Evolutionary conservation across 2,888 invertebrate genomes (phyloP).

Genomic region (Corbicula japonica): DNA sequence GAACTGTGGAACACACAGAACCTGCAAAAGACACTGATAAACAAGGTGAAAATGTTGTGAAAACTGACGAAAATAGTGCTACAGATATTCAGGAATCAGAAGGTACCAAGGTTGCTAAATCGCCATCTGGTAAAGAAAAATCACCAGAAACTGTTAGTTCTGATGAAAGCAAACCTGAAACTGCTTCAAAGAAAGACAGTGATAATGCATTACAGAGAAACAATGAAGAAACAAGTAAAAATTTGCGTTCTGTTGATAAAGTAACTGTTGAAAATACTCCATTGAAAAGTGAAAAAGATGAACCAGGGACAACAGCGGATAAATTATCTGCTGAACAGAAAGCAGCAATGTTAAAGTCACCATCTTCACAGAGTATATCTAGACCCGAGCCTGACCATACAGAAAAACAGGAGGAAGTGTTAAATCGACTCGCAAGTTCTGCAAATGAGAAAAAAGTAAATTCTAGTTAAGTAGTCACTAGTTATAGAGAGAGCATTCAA

Average conservation of each 20-base stretch:
- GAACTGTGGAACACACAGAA: too few relatives aligned
- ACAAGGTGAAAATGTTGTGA: background rate
- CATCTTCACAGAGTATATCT: conserved; percentile 61
- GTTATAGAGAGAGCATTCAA: too few relatives aligned
- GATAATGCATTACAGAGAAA: background rate
- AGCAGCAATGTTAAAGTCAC: conserved; percentile 53
- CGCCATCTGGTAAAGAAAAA: background rate
- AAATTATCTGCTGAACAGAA: conserved; percentile 1
- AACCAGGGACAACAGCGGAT: background rate
- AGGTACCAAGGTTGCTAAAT: background rate
- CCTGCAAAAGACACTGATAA: conserved; percentile 5
- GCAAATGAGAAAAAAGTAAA: conserved; percentile 47
- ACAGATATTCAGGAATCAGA: background rate
- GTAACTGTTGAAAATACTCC: background rate
- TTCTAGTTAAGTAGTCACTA: too few relatives aligned
- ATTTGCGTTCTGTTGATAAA: background rate
- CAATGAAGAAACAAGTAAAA: background rate
- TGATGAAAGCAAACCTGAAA: background rate
- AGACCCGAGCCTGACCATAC: conserved; percentile 62
- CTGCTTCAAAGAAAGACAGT: background rate
- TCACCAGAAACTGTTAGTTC: too few relatives aligned
- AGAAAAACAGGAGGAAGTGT: conserved; percentile 56
- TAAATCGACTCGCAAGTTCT: conserved; percentile 50
- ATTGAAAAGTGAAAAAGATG: background rate
- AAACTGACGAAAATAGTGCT: background rate